Percentiles rank a stretch among this genome's conserved stretches.
Conservation (phyloP, 2,113 vertebrate species). For the Dipodomys stephensi region DNA sequence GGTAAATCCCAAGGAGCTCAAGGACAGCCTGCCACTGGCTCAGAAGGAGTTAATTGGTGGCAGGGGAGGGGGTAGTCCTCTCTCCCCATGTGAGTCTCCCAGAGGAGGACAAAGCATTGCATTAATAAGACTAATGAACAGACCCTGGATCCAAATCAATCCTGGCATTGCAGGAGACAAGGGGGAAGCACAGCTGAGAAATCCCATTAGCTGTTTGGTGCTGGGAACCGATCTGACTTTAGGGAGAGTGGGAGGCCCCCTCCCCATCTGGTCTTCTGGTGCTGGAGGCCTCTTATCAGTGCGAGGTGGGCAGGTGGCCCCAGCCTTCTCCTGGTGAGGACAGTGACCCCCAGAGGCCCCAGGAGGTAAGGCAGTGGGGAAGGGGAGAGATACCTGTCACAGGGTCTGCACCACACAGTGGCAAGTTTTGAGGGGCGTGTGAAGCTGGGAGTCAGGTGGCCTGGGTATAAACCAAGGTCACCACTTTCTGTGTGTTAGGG, state of each 20-base stretch:
- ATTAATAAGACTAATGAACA: constrained; percentile 74
- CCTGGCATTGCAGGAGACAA: constrained; percentile 62
- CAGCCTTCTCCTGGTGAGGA: neutral
- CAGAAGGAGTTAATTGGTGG: constrained; percentile 13
- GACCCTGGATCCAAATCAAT: constrained; percentile 72
- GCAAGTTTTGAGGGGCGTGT: neutral
- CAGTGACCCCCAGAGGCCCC: neutral
- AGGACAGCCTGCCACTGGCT: neutral
- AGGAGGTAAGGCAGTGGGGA: neutral
- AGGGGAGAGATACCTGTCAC: neutral
- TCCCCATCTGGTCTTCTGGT: neutral
- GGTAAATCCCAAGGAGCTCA: neutral
- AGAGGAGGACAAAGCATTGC: constrained; percentile 34
- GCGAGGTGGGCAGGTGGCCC: no score
- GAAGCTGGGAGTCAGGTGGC: neutral
- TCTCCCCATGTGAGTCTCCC: constrained; percentile 49
- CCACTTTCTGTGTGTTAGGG: neutral
- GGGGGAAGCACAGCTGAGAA: constrained; percentile 26
- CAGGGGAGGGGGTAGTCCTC: neutral
- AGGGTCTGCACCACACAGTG: neutral
- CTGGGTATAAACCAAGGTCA: neutral
- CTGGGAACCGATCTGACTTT: neutral
- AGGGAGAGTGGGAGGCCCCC: neutral
- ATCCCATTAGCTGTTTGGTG: constrained; percentile 64
- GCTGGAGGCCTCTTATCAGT: neutral